Evolutionary conservation across 2,888 invertebrate species (phyloP).

Genomic region (Polietes domitor): DNA sequence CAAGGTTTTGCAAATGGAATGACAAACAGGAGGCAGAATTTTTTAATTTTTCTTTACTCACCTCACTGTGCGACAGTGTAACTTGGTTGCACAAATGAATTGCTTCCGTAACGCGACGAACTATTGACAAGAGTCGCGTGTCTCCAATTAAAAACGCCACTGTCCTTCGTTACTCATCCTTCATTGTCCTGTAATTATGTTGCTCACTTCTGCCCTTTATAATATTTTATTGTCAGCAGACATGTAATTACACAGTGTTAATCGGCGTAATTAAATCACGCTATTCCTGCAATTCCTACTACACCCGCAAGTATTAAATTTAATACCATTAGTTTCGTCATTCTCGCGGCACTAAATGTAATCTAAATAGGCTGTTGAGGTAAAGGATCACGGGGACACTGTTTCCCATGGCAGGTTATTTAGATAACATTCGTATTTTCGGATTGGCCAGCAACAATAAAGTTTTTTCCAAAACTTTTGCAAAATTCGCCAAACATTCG

Average conservation of each 20-base stretch:
- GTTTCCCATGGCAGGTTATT: neutral
- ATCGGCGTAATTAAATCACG: conserved; percentile 1
- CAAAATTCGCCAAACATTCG: neutral
- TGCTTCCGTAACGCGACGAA: too few species aligned
- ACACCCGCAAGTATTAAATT: neutral
- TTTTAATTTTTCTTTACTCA: too few species aligned
- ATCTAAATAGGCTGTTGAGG: neutral
- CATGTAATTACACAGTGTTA: neutral
- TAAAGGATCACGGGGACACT: too few species aligned
- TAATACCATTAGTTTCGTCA: neutral
- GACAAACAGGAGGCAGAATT: too few species aligned
- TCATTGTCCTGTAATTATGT: neutral
- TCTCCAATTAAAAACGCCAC: neutral
- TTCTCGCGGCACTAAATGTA: neutral
- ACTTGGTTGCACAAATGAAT: too few species aligned
- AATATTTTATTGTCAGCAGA: neutral
- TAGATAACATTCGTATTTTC: neutral
- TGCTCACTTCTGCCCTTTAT: neutral
- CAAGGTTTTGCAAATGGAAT: too few species aligned
- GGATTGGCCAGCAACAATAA: neutral
- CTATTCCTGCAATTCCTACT: neutral
- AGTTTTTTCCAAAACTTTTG: neutral
- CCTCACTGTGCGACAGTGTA: too few species aligned
- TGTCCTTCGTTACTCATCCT: neutral
- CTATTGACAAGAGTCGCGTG: too few species aligned